Evolutionary conservation across 2,888 invertebrate genomes (phyloP), one percentile per base, ranked within the genome.

Genomic region (Eledone cirrhosa): DNA sequence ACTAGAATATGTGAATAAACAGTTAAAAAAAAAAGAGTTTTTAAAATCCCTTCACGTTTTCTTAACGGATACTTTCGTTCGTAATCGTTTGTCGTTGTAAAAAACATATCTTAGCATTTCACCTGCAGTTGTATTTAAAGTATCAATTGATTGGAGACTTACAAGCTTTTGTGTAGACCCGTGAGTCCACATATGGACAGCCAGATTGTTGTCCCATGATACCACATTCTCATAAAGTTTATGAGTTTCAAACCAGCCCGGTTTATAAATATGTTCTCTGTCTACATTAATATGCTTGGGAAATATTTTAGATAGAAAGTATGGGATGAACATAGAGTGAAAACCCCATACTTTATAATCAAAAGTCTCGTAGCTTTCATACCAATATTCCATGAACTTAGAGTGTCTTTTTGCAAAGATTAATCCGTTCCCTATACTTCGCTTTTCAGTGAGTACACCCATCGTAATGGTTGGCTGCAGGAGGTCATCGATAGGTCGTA

Each of bases 381-480:
- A 83, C 82, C 82, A 83, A 59, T 81, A 80, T 29, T 78, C 76
- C 13, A 83, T 11, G 48, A 83, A 83, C 31, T 33, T 24, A 14
- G 81, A 81, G 29, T 77, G 63, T 19, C 79, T 41, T 75, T 78
- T 79, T 16, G 82, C 79, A 48, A 80, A 67, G 29, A 83, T 81
- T 47, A 83, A 77, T 53, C 81, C 82, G 78, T 83, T 83, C 16
- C 82, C 82, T 80, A 83, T 83, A 29, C 82, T 81, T 0, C 81
- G 81, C 27, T 74, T 78, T 77, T 81, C 80, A 24, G 81, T 81
- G 24, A 83, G 77, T 33, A 83, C 78, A 1, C 82, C 82, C 81
- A 81, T 81, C 1, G 82, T 83, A 48, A 83, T 72, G 74, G 81
- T 80, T 31, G 80, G 75, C 19, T 77, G 16, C 19, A 82, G 78